These are phyloP conservation scores for Trypoxylon attenuatum DNA, from an alignment of 2,888 invertebrate species.

Conservation along the genomic window DNA sequence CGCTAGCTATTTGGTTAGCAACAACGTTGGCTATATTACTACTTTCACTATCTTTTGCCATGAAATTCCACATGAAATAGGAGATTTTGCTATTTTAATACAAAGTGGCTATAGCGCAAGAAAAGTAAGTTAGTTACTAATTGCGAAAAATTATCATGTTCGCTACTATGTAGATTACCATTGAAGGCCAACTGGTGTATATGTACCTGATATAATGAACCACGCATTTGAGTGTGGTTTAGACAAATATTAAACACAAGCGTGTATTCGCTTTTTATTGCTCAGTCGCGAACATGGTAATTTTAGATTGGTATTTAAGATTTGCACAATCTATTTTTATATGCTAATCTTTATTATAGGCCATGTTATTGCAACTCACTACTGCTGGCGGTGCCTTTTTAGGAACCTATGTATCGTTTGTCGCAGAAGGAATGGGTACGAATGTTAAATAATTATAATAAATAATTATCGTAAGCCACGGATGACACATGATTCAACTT, in stretches of 20 bases:
- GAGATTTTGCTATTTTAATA: slow-evolving; percentile 98
- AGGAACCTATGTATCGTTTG: slow-evolving; percentile 92
- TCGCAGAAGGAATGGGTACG: slow-evolving; percentile 83
- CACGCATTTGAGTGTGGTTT: too few species aligned
- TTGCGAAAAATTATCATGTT: too few species aligned
- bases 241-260: background rate
- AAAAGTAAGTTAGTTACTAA: slow-evolving; percentile 77
- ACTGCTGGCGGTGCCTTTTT: slow-evolving; percentile 97
- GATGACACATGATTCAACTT: background rate
- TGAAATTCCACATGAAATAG: slow-evolving; percentile 99
- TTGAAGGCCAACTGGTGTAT: too few species aligned
- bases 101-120: slow-evolving; percentile 96
- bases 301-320: background rate
- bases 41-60: slow-evolving; percentile 97
- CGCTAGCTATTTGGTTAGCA: slow-evolving; percentile 95
- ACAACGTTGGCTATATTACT: slow-evolving; percentile 90
- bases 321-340: background rate
- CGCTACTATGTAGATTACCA: too few species aligned
- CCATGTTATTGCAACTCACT: slow-evolving; percentile 94
- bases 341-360: slow-evolving; percentile 75
- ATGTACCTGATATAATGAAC: too few species aligned
- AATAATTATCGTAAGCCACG: background rate
- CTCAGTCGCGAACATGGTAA: too few species aligned
- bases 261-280: too few species aligned
- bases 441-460: background rate